Evolutionary conservation across 2,888 invertebrate genomes (phyloP), one percentile per base, ranked within the genome.

Genomic region (Odontomyia ornata): DNA sequence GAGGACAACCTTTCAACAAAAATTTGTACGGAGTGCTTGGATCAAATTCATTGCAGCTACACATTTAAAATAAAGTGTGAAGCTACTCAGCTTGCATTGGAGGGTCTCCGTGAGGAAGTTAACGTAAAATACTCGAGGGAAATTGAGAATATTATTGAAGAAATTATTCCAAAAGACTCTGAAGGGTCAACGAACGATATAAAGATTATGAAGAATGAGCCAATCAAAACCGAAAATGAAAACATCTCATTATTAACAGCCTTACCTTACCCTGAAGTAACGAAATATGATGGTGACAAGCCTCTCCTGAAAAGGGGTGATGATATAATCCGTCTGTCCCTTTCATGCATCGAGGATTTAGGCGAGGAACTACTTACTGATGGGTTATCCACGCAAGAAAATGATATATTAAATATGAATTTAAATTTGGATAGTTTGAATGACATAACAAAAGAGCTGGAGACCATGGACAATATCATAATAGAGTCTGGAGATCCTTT

Each of bases 401-500:
- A n/a, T 1, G 43, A 69, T 47, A 47, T 69, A 15, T 27, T 69
- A 11, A 69, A 65, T 11, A 27, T 30, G 18, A 30, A 69, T 46
- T 69, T 69, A 0, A 47, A 69, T 46, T 69, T 69, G 15, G 69
- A 69, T 13, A 47, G 27, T 25, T 21, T 69, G 1, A 7, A 23
- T 13, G 69, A 69, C 1, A 69, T 69, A 18, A 36, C 65, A 2
- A 65, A 65, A 11, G 65, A 65, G 4, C 11, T 65, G 1, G 36
- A 65, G 11, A 65, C 69, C 23, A n/a, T 69, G 7, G 69, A 47
- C 18, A 69, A 69, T 25, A 69, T 69, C 13, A 47, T 69, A 18
- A 69, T 69, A 13, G 69, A 69, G 46, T 69, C 36, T 25, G 69
- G 69, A 13, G 69, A 69, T 47, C 69, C 69, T 13, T 23, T 69